Evolutionary conservation across 2,888 invertebrate genomes (phyloP), one percentile per base, ranked within the genome.

Genomic region (Didymodactylos carnosus): DNA sequence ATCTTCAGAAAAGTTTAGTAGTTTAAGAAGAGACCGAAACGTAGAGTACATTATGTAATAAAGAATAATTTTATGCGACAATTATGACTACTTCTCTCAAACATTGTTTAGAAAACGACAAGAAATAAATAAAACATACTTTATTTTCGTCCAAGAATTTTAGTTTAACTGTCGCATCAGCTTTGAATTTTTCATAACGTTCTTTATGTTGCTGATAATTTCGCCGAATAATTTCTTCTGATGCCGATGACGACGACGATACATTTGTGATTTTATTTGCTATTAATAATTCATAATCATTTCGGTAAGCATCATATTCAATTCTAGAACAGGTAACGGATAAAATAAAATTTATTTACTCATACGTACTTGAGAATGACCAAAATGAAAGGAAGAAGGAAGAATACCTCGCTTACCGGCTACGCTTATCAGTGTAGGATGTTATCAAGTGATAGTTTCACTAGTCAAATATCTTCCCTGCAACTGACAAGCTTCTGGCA

Each of bases 271-370:
- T 29, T 35, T 35, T 62, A n/a, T n/a, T 19, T n/a, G 53, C 14
- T 76, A 90, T 88, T 79, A 91, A 85, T 73, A 89, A 87, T 83
- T 94, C 94, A 80, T 94, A 85, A 85, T 97, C 97, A 82, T 90
- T 90, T 81, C 95, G 89, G 84, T 95, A 94, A 71, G 97, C 97
- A 86, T 98, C 97, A 84, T 92, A 97, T 84, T 97, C 95, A 83
- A 97, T 89, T 83, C 93, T 82, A 25, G 3, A 53, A 16, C 71
- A 16, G 29, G 16, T 19, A 23, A 19, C 71, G 23, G 19, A 39
- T 53, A 69, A n/a, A 14, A 43, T 71, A 71, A 39, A 71, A 62
- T 19, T n/a, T 53, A 62, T 19, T 62, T 62, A 62, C 35, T 62
- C 19, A 35, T 13, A 19, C 3, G 10, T 13, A 51, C n/a, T n/a